Evolutionary conservation across 2,888 invertebrate genomes (phyloP).

Genomic region (Melanotus villosus): DNA sequence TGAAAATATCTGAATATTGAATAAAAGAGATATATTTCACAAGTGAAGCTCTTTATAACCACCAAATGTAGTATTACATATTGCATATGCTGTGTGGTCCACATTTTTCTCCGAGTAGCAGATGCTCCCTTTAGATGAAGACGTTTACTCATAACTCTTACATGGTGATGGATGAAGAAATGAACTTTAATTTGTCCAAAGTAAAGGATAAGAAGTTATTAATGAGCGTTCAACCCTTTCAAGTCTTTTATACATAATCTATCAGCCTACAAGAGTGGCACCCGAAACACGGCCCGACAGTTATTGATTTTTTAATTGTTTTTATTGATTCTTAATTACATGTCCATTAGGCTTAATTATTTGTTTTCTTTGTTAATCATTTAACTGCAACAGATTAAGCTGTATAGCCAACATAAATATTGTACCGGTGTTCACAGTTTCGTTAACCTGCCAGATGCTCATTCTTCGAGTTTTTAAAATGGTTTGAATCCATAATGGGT

Average conservation of each 20-base stretch:
- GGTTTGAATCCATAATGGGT: not conserved
- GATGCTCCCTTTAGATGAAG: slow-evolving; percentile 34
- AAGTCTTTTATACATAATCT: slow-evolving; percentile 31
- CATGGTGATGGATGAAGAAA: slow-evolving; percentile 39
- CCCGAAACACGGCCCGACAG: slow-evolving; percentile 1
- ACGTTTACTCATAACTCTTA: slow-evolving; percentile 34
- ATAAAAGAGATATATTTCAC: slow-evolving; percentile 8
- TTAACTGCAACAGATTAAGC: slow-evolving; percentile 16
- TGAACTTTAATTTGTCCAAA: slow-evolving; percentile 53
- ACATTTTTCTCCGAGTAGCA: slow-evolving; percentile 24
- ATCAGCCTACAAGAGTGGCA: slow-evolving; percentile 24
- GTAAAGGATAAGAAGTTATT: slow-evolving; percentile 51
- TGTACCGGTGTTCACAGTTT: not conserved
- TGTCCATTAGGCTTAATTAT: slow-evolving; percentile 13
- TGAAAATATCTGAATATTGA: not conserved
- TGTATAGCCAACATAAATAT: not conserved
- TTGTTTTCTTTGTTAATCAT: slow-evolving; percentile 4
- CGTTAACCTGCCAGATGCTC: slow-evolving; percentile 1
- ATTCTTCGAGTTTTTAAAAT: not conserved
- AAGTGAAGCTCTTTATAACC: slow-evolving; percentile 14
- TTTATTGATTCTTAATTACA: slow-evolving; percentile 32
- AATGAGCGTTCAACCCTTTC: slow-evolving; percentile 50
- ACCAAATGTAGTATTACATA: slow-evolving; percentile 21
- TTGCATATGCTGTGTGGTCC: slow-evolving; percentile 33
- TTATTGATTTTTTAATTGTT: slow-evolving; percentile 20